phyloP scores from a whole-genome alignment of 2,797 vertebrate genomes.

The Salarias fasciatus region DNA sequence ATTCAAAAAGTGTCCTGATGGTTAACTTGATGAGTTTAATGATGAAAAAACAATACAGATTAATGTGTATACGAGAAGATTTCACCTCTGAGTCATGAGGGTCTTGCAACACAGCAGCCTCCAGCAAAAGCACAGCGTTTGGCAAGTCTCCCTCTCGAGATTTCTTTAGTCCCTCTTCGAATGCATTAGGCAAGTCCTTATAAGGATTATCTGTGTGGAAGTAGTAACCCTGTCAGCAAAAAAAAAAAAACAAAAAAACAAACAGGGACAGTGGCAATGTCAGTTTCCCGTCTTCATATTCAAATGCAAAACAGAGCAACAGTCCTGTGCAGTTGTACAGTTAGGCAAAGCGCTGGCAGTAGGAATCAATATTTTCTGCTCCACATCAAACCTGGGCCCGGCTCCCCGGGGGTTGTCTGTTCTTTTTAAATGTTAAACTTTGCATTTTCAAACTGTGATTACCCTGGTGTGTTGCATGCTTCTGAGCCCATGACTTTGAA shows the following conservation, averaged over 20 bases:
- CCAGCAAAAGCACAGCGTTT: constrained; percentile 93
- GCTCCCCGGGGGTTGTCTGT: constrained; percentile 49
- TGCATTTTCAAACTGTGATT: constrained; percentile 69
- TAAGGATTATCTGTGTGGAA: constrained; percentile 99
- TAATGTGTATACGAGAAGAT: constrained; percentile 15
- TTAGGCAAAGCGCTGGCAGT: constrained; percentile 47
- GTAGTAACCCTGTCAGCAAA: constrained; percentile 92
- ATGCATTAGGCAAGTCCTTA: constrained; percentile 95
- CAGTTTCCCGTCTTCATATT: constrained; percentile 48
- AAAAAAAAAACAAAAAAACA: constrained; percentile 31
- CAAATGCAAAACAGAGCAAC: constrained; percentile 38
- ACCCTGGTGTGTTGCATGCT: constrained; percentile 56
- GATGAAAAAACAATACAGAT: not conserved
- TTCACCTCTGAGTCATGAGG: constrained; percentile 96
- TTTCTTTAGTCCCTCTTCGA: constrained; percentile 94
- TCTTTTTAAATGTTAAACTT: constrained; percentile 79
- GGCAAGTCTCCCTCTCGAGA: constrained; percentile 94
- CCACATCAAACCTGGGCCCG: constrained; percentile 58
- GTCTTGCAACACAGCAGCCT: constrained; percentile 95
- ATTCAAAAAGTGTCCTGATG: not conserved
- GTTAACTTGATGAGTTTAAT: constrained; percentile 3
- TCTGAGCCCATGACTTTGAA: constrained; percentile 60
- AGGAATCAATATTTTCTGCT: constrained; percentile 67
- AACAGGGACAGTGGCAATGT: constrained; percentile 57
- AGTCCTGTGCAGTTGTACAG: constrained; percentile 46